phyloP scores from a whole-genome alignment of 2,113 vertebrate genomes.

The Galbula dea region DNA sequence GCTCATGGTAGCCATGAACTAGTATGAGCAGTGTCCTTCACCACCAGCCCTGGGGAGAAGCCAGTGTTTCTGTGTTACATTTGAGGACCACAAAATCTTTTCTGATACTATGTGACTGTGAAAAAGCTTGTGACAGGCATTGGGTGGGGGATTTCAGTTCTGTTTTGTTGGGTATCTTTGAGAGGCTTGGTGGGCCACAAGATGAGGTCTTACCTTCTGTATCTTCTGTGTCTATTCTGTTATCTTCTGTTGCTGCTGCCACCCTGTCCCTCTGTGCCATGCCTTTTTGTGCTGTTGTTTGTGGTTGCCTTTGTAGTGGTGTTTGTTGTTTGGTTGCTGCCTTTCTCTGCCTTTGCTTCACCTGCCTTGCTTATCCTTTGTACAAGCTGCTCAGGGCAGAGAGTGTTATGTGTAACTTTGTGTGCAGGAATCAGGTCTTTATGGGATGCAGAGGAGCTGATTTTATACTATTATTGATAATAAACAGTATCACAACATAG shows the following conservation, averaged over 20 bases:
- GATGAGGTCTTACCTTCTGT: fast-evolving
- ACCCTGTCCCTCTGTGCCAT: fast-evolving
- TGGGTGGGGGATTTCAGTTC: not conserved
- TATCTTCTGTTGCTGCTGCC: not conserved
- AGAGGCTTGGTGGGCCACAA: fast-evolving
- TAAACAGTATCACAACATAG: not conserved
- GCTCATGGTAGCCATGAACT: fast-evolving
- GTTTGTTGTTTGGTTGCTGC: no score
- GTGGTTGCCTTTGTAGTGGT: no score
- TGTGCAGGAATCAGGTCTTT: not conserved
- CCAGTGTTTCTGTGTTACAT: fast-evolving
- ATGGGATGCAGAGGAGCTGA: not conserved
- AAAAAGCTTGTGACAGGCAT: no score
- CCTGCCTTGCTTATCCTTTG: not conserved
- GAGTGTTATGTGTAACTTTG: not conserved
- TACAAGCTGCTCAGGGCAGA: not conserved
- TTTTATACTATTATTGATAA: not conserved
- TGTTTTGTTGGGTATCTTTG: not conserved
- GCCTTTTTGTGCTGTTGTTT: not conserved
- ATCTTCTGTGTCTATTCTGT: no score
- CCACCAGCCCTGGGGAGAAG: not conserved
- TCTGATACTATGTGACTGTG: not conserved
- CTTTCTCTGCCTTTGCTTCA: not conserved
- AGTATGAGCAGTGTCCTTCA: not conserved
- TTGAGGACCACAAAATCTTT: not conserved